A percentile compares a stretch with the other conserved stretches of the same genome.
These are phyloP conservation scores for Hypercompe scribonia DNA, from an alignment of 2,888 invertebrate species.

Conservation along the genomic window DNA sequence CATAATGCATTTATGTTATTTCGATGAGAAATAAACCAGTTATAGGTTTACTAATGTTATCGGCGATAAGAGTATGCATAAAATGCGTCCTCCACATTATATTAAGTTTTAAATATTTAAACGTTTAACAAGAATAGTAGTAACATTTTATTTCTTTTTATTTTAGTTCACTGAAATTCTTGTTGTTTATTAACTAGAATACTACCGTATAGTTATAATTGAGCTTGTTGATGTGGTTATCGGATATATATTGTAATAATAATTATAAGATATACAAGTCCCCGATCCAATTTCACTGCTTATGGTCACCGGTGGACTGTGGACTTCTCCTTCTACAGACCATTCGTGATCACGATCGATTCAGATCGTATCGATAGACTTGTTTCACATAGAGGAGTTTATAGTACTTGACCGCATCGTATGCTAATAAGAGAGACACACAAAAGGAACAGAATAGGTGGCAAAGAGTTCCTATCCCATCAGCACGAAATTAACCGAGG, in stretches of 20 bases:
- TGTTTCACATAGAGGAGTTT: neutral
- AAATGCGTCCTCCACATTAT: neutral
- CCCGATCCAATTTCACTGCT: neutral
- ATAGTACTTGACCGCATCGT: no score
- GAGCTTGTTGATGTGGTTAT: neutral
- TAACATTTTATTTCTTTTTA: neutral
- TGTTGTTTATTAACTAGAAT: no score
- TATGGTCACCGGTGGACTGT: neutral
- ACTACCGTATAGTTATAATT: no score
- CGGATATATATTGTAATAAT: neutral
- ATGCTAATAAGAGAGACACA: neutral
- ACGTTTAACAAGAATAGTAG: neutral
- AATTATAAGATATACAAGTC: neutral
- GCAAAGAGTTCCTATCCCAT: no score
- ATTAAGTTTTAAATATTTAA: neutral
- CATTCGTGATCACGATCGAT: neutral
- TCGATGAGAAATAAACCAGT: neutral
- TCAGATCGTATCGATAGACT: neutral
- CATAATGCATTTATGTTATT: neutral
- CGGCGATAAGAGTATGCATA: neutral
- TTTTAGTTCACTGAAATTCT: no score
- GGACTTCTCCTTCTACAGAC: neutral
- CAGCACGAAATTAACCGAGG: neutral
- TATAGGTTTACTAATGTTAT: neutral
- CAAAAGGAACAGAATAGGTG: no score